These are phyloP conservation scores for Acleris holmiana DNA, from an alignment of 2,888 invertebrate species.

Conservation along the genomic window DNA sequence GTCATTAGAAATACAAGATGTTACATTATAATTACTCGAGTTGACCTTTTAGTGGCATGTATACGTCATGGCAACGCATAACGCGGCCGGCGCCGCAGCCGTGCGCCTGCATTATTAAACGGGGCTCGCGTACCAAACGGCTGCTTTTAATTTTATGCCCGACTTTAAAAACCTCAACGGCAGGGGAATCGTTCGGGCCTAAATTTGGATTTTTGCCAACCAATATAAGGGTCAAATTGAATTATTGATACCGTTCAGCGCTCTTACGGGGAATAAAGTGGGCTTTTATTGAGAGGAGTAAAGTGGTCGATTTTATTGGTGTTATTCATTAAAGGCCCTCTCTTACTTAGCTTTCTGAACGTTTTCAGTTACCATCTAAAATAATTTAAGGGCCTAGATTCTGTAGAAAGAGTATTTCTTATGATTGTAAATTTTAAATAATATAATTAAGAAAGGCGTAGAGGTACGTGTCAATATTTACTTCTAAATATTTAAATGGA, in stretches of 20 bases:
- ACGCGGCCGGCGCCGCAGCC: conserved; percentile 40
- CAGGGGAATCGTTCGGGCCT: conserved; percentile 12
- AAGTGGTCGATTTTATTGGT: too few species aligned
- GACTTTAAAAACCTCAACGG: conserved; percentile 51
- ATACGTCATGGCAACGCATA: conserved; percentile 64
- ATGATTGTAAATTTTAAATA: too few species aligned
- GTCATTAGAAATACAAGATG: conserved; percentile 29
- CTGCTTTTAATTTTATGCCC: conserved; percentile 60
- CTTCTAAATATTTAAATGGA: too few species aligned
- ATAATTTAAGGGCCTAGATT: too few species aligned
- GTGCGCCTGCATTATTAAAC: conserved; percentile 67
- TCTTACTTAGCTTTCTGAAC: too few species aligned
- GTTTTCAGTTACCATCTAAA: too few species aligned
- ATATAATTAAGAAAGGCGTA: too few species aligned
- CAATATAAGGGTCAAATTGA: conserved; percentile 36
- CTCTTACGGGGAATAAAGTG: conserved; percentile 24
- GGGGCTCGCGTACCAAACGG: conserved; percentile 51
- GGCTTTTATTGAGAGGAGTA: conserved; percentile 16
- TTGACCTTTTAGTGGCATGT: conserved; percentile 57
- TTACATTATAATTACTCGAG: conserved; percentile 50
- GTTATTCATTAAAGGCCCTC: too few species aligned
- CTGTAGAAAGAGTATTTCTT: too few species aligned
- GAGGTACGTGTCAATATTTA: too few species aligned
- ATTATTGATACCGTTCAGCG: conserved; percentile 34
- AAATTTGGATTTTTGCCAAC: conserved; percentile 27